phyloP scores from a whole-genome alignment of 2,797 vertebrate genomes.

The Epinephelus malabaricus region DNA sequence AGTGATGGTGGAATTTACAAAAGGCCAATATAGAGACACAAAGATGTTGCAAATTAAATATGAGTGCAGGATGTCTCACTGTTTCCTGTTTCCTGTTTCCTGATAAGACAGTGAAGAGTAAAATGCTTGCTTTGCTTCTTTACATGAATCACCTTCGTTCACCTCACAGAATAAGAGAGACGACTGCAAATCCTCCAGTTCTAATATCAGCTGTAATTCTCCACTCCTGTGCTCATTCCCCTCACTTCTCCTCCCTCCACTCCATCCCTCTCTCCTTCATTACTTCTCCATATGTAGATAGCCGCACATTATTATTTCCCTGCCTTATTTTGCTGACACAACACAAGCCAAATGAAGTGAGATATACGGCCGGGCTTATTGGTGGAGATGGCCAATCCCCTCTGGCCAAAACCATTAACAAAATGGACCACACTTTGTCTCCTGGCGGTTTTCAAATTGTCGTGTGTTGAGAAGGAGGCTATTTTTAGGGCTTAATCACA shows the following conservation, averaged over 20 bases:
- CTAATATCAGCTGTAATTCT: constrained; percentile 62
- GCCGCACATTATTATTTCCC: constrained; percentile 80
- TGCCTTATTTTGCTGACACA: constrained; percentile 84
- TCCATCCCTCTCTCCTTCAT: constrained; percentile 77
- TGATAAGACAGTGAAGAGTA: constrained; percentile 30
- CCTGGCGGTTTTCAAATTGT: constrained; percentile 51
- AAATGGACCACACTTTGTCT: constrained; percentile 78
- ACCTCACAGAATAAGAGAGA: constrained; percentile 45
- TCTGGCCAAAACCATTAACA: constrained; percentile 81
- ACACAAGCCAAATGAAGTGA: constrained; percentile 86
- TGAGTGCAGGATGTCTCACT: constrained; percentile 18
- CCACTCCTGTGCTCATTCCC: constrained; percentile 35
- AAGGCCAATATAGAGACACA: constrained; percentile 23
- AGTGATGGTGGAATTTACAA: constrained; percentile 23
- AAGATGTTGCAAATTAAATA: constrained; percentile 30
- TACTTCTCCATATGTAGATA: constrained; percentile 86
- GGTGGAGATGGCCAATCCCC: constrained; percentile 83
- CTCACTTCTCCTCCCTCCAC: constrained; percentile 35
- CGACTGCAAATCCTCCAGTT: constrained; percentile 50
- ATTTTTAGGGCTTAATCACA: constrained; percentile 69
- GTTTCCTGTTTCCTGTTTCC: constrained; percentile 8
- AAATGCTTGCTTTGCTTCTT: constrained; percentile 57
- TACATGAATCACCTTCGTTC: constrained; percentile 42
- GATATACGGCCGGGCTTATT: constrained; percentile 83
- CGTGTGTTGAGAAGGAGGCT: constrained; percentile 31